Evolutionary conservation across 2,888 invertebrate species (phyloP).

Genomic region (Kryphioiulus occultus): DNA sequence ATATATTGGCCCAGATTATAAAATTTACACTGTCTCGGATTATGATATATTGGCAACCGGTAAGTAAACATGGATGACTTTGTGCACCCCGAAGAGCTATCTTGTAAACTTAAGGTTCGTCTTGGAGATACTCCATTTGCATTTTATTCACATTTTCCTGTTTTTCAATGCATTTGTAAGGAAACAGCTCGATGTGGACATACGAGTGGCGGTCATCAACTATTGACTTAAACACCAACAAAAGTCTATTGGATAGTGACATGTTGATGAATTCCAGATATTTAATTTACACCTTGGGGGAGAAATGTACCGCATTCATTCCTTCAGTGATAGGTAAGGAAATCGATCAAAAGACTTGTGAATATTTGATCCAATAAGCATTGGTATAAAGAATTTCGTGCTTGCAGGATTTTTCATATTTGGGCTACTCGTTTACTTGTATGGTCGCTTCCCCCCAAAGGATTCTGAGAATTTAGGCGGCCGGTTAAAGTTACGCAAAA

Average conservation of each 20-base stretch:
- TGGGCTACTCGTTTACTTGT: constrained; percentile 60
- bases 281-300: constrained; percentile 61
- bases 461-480: constrained; percentile 55
- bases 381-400: not conserved
- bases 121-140: no score
- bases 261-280: constrained; percentile 65
- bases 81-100: no score
- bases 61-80: not conserved
- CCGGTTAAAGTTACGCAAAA: constrained; percentile 54
- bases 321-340: constrained; percentile 60
- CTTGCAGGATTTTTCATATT: constrained; percentile 59
- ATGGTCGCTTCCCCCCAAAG: constrained; percentile 60
- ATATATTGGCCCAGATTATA: constrained; percentile 63
- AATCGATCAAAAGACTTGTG: not conserved
- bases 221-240: constrained; percentile 62
- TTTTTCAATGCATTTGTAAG: constrained; percentile 39
- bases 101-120: no score
- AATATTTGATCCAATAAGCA: not conserved
- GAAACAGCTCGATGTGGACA: constrained; percentile 61
- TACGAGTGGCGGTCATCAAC: constrained; percentile 61
- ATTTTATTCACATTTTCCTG: no score
- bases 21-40: constrained; percentile 61
- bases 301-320: constrained; percentile 65
- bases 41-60: constrained; percentile 57
- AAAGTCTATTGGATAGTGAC: constrained; percentile 62